These are phyloP conservation scores for Beris chalybata DNA, from an alignment of 2,888 invertebrate genomes.

Conservation along the genomic window DNA sequence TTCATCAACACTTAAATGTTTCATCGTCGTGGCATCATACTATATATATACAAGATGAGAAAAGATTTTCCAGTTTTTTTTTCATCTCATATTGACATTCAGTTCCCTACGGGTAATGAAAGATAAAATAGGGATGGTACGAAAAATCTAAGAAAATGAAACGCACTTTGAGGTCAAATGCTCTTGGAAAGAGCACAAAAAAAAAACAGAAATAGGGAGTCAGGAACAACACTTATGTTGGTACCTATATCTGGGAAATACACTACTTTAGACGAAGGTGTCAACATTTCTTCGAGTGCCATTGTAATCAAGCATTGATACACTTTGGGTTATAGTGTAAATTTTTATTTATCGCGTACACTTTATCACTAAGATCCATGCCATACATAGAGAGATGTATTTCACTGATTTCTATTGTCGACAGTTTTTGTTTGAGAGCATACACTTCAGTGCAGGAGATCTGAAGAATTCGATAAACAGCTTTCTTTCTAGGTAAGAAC, in stretches of 20 bases:
- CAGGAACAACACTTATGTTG: neutral
- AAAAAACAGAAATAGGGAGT: conserved; percentile 15
- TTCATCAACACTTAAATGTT: conserved; percentile 31
- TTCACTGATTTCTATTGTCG: conserved; percentile 14
- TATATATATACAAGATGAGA: too few species aligned
- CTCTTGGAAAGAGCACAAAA: conserved; percentile 3
- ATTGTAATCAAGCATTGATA: neutral
- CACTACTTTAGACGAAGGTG: conserved; percentile 6
- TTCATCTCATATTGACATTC: conserved; percentile 27
- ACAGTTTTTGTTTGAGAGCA: neutral
- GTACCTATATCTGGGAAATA: neutral
- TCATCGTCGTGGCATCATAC: neutral
- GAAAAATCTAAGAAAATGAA: conserved; percentile 9
- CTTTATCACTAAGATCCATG: too few species aligned
- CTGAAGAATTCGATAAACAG: too few species aligned
- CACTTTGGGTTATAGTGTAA: too few species aligned
- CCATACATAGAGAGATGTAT: too few species aligned
- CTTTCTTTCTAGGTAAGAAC: too few species aligned
- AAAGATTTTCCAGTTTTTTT: neutral
- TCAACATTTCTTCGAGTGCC: conserved; percentile 24
- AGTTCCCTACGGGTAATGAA: conserved; percentile 29
- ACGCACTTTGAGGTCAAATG: conserved; percentile 30
- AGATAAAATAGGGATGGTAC: conserved; percentile 21
- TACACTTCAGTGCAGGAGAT: too few species aligned
- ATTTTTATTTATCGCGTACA: too few species aligned